Evolutionary conservation across 2,888 invertebrate species (phyloP).

Genomic region (Periphyllus acericola): DNA sequence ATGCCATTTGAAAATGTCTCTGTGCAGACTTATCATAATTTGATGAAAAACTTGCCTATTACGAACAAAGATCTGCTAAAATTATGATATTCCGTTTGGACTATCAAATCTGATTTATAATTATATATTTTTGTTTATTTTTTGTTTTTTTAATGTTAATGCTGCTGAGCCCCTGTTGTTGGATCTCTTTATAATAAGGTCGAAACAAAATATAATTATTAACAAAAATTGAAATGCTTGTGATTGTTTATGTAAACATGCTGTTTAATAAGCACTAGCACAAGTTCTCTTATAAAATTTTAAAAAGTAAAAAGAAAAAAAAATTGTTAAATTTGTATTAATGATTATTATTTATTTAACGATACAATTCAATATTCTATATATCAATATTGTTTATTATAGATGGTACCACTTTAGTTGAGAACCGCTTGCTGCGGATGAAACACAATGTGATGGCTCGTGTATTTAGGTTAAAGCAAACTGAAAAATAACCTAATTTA

Average conservation of each 20-base stretch:
- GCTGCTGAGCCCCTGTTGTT: conserved; percentile 61
- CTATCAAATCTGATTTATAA: conserved; percentile 37
- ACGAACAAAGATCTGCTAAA: conserved; percentile 59
- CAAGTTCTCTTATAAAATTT: conserved; percentile 41
- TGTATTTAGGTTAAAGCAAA: conserved; percentile 55
- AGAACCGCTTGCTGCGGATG: conserved; percentile 59
- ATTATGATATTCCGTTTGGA: conserved; percentile 45
- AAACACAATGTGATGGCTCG: conserved; percentile 57
- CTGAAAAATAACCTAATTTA: conserved; percentile 48
- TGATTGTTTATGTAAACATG: conserved; percentile 38
- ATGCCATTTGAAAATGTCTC: conserved; percentile 14
- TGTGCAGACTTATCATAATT: conserved; percentile 40
- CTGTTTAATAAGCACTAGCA: conserved; percentile 47
- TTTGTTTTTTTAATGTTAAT: conserved; percentile 31
- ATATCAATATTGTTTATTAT: conserved; percentile 57
- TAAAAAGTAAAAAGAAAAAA: conserved; percentile 23
- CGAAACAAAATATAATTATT: conserved; percentile 27
- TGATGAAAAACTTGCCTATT: conserved; percentile 49
- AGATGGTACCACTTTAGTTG: conserved; percentile 54
- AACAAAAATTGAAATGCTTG: conserved; percentile 32
- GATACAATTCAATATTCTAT: conserved; percentile 38
- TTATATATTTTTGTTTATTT: background rate
- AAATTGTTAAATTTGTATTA: conserved; percentile 30
- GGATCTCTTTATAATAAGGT: conserved; percentile 55
- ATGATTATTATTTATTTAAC: conserved; percentile 35